Conservation (phyloP, 2,888 invertebrate species). For the Philaethria dido region DNA sequence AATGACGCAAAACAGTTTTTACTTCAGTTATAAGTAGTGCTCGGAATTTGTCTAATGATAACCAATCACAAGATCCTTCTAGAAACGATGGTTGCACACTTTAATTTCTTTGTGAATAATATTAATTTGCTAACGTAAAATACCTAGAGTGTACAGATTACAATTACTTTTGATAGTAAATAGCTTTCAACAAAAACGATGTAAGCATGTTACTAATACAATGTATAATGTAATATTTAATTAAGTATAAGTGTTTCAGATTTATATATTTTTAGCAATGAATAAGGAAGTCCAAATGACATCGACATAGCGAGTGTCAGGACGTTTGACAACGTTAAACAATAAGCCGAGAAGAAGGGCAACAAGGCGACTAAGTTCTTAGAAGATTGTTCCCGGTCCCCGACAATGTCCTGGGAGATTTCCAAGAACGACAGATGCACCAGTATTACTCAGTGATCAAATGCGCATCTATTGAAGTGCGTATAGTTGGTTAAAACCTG, state of each 20-base stretch:
- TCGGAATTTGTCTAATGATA: constrained; percentile 63
- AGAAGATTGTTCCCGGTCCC: constrained; percentile 62
- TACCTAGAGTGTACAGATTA: background rate
- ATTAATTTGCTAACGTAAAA: constrained; percentile 1
- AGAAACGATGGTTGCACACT: constrained; percentile 9
- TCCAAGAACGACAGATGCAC: constrained; percentile 60
- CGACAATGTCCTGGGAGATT: constrained; percentile 62
- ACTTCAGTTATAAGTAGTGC: constrained; percentile 58
- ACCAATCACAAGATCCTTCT: constrained; percentile 25
- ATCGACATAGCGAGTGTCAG: constrained; percentile 38
- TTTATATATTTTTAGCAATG: background rate
- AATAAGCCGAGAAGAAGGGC: constrained; percentile 58
- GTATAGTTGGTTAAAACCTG: constrained; percentile 17
- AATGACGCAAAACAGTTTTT: constrained; percentile 74
- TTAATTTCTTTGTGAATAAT: constrained; percentile 8
- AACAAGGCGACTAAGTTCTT: constrained; percentile 58
- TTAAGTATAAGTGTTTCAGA: background rate
- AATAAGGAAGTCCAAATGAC: constrained; percentile 42
- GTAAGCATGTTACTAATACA: background rate
- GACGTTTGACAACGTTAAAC: constrained; percentile 50
- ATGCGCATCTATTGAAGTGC: constrained; percentile 37
- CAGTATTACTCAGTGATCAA: constrained; percentile 51
- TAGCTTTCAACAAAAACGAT: background rate
- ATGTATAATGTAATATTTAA: background rate
- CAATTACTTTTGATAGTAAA: constrained; percentile 2